Conservation (phyloP, 1,140 invertebrate genomes). For the Eriosoma lanigerum region DNA sequence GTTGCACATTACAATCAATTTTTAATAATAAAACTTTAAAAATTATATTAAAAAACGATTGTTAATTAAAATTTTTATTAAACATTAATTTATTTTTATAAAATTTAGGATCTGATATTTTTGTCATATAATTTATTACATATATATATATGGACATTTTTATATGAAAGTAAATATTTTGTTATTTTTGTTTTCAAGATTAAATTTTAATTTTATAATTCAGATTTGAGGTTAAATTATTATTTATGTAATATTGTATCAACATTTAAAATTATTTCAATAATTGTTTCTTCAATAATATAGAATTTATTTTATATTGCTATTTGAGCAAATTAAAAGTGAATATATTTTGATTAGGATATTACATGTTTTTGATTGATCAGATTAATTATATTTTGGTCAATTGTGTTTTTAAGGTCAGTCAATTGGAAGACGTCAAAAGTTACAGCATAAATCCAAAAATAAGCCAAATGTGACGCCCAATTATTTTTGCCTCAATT, state of each 20-base stretch:
- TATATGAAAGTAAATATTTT: too few relatives aligned
- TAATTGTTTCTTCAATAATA: conserved; percentile 10
- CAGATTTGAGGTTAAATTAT: neutral
- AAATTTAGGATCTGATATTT: conserved; percentile 11
- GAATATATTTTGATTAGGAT: conserved; percentile 14
- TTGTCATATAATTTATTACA: neutral
- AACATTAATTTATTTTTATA: neutral
- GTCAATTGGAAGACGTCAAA: conserved; percentile 47
- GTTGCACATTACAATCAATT: too few relatives aligned
- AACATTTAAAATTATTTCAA: neutral
- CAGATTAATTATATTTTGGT: conserved; percentile 28
- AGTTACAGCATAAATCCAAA: conserved; percentile 30
- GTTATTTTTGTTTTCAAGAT: neutral
- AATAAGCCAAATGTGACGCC: conserved; percentile 3
- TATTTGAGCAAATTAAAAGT: conserved; percentile 43
- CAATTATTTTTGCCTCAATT: neutral
- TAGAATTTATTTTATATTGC: neutral
- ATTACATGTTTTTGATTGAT: conserved; percentile 24
- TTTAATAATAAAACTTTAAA: too few relatives aligned
- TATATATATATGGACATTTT: neutral
- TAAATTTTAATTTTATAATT: neutral
- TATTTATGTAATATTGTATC: neutral
- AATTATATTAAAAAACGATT: neutral
- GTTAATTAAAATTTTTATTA: neutral
- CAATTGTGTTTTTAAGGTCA: conserved; percentile 46